A percentile compares a stretch with the other conserved stretches of the same genome.
Conservation (phyloP, 2,888 invertebrate genomes). For the Hololepta plana region DNA sequence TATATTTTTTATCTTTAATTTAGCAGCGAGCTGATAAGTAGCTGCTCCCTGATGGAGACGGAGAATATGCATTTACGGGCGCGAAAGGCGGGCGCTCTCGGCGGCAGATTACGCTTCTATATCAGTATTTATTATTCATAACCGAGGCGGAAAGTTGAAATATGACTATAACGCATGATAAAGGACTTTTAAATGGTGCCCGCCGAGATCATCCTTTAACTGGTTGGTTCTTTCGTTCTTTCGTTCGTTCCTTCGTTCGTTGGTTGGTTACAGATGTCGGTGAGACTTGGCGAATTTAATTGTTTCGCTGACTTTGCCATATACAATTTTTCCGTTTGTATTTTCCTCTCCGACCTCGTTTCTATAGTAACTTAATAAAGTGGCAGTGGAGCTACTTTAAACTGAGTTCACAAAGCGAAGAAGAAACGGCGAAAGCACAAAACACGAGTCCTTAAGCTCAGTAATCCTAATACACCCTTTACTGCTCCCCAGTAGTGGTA, state of each 20-base stretch:
- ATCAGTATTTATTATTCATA: conserved; percentile 30
- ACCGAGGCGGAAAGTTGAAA: conserved; percentile 24
- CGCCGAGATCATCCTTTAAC: conserved; percentile 22
- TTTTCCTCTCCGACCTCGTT: conserved; percentile 14
- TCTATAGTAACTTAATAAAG: conserved; percentile 18
- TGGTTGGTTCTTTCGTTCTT: no score
- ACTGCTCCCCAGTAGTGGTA: no score
- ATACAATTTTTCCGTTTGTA: conserved; percentile 13
- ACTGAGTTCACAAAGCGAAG: conserved; percentile 15
- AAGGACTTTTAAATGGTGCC: conserved; percentile 23
- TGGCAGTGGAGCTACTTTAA: conserved; percentile 15
- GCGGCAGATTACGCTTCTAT: conserved; percentile 24
- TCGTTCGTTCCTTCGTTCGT: no score
- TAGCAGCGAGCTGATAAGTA: conserved; percentile 27
- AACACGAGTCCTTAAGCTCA: conserved; percentile 16
- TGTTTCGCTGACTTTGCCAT: conserved; percentile 11
- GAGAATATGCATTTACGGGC: conserved; percentile 22
- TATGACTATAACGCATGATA: conserved; percentile 26
- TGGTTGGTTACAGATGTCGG: no score
- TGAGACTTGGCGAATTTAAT: conserved; percentile 13
- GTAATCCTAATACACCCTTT: conserved; percentile 15
- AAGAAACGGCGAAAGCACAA: conserved; percentile 12
- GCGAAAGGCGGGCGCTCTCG: conserved; percentile 16
- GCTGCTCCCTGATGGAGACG: conserved; percentile 10
- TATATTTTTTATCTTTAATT: conserved; percentile 29